Percentiles rank a stretch among this genome's conserved stretches.
Evolutionary conservation across 1,140 invertebrate species (phyloP).

Genomic region (Drosophila triauraria): DNA sequence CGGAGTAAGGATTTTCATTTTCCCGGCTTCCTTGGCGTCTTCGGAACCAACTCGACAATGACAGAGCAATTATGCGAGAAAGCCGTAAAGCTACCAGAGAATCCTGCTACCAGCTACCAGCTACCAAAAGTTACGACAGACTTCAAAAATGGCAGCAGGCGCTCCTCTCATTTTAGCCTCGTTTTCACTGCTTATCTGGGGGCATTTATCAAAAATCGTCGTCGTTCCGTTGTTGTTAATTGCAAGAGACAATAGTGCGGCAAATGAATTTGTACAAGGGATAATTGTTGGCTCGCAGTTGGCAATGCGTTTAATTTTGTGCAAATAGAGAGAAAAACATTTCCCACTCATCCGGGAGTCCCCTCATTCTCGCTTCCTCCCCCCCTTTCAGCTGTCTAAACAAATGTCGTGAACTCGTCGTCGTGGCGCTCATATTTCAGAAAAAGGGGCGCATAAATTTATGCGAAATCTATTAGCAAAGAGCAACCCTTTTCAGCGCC

Average conservation of each 20-base stretch:
- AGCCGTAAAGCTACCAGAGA: constrained; percentile 67
- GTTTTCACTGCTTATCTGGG: constrained; percentile 55
- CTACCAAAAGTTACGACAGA: constrained; percentile 71
- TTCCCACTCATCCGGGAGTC: neutral
- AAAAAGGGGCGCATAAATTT: constrained; percentile 82
- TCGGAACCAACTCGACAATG: constrained; percentile 64
- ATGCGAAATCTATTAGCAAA: constrained; percentile 78
- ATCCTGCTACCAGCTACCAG: constrained; percentile 42
- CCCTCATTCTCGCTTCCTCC: neutral
- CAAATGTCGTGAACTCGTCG: constrained; percentile 80
- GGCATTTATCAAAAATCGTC: constrained; percentile 80
- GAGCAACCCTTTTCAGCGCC: constrained; percentile 71
- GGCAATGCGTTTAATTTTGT: constrained; percentile 78
- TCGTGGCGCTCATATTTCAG: constrained; percentile 71
- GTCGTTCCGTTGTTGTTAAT: constrained; percentile 67
- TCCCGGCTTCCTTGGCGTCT: constrained; percentile 39
- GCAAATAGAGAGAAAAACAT: constrained; percentile 78
- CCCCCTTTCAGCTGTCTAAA: constrained; percentile 60
- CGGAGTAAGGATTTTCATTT: constrained; percentile 6
- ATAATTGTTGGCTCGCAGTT: constrained; percentile 73
- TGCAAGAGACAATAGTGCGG: constrained; percentile 77
- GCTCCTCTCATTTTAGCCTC: constrained; percentile 7
- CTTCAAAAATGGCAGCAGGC: constrained; percentile 7
- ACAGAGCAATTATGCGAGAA: constrained; percentile 76
- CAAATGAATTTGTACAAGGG: constrained; percentile 80